These are phyloP conservation scores for Pseudochirops cupreus DNA, from an alignment of 2,797 vertebrate species.

Conservation along the genomic window DNA sequence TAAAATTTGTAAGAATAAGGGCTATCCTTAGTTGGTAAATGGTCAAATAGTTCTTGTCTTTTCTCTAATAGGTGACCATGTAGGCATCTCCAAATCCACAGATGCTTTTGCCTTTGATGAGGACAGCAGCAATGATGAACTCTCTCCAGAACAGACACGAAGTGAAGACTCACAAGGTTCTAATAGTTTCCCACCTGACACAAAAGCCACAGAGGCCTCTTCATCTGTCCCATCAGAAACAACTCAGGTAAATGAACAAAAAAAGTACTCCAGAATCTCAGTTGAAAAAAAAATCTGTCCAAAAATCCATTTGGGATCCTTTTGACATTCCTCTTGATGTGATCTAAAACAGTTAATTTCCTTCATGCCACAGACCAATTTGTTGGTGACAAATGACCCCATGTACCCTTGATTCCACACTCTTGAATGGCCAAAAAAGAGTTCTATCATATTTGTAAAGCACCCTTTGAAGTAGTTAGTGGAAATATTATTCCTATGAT, in stretches of 20 bases:
- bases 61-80: constrained; percentile 88
- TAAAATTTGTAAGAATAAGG: neutral
- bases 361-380: neutral
- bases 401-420: neutral
- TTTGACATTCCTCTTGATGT: neutral
- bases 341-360: neutral
- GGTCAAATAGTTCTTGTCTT: constrained; percentile 2
- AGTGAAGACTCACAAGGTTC: constrained; percentile 92
- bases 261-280: neutral
- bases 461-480: neutral
- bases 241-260: constrained; percentile 86
- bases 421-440: neutral
- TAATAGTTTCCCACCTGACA: constrained; percentile 85
- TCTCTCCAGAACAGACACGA: constrained; percentile 93
- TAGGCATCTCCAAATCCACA: constrained; percentile 91
- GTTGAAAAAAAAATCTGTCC: neutral
- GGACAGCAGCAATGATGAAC: constrained; percentile 96
- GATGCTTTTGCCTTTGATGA: constrained; percentile 97
- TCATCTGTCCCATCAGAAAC: constrained; percentile 83
- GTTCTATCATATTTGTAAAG: neutral
- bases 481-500: neutral
- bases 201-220: constrained; percentile 84
- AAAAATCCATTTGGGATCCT: neutral
- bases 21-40: neutral
- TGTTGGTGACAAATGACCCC: neutral